Base-by-base conservation (phyloP, 2,797 vertebrate species). In the Okamejei kenojei region DNA sequence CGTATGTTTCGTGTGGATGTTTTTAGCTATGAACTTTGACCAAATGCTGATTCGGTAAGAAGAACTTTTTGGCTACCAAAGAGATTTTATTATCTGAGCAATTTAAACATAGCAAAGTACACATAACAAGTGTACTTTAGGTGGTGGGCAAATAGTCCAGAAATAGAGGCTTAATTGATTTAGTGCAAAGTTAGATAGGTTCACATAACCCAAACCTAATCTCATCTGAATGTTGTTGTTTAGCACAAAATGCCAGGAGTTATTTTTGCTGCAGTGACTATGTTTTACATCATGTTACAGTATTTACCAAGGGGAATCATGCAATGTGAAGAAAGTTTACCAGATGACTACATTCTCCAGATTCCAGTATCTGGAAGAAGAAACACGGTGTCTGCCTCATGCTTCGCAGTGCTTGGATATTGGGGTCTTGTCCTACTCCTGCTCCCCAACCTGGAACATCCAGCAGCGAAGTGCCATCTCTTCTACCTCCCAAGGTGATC, bases 81-180 rank as follows among this genome's bases (percentile, higher is more conserved):
- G 90, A n/a, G 11, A 26, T 45, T 74, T 92, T 5, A 76, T 76
- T 92, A 92, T 92, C 71, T 29, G 68, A 54, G 23, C 90, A 92
- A 38, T 92, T 92, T 92, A 92, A 92, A 76, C 90, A 74, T 92
- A 76, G 90, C 90, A 76, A 92, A 45, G 76, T 92, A 76, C 68
- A 92, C 6, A 58, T 54, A 76, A 76, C 21, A 74, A 29, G n/a
- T 35, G n/a, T 38, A 68, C 63, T 19, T 32, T 35, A 65, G 58
- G 58, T 5, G 15, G 45, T 65, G 82, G 63, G 82, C n/a, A 65
- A 86, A 65, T 68, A 88, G n/a, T 9, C 84, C 84, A 88, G 84
- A 88, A 88, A 88, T 88, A 88, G 84, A 65, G 63, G 84, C n/a
- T 68, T 38, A 9, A 15, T 88, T 68, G 84, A 88, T 68, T 32